Evolutionary conservation across 2,113 vertebrate genomes (phyloP), one percentile per base, ranked within the genome.

Genomic region (Pao palembangensis): DNA sequence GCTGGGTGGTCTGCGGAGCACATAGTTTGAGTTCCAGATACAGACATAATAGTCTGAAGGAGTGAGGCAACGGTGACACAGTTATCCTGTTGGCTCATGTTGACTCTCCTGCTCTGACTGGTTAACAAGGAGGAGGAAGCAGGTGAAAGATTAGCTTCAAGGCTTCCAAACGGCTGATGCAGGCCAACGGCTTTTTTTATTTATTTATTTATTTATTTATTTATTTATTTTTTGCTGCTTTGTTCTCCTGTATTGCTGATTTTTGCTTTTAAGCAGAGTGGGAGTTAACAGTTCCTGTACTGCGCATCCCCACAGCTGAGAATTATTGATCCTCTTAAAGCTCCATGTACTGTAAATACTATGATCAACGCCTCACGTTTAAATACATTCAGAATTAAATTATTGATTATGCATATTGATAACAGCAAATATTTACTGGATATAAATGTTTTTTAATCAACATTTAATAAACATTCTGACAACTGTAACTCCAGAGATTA

Each of bases 1-100:
- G 82, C 59, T 74, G 76, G 71, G 73, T 67, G 70, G 75, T 67
- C 70, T 84, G 73, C 75, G 75, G 73, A 74, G 61, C 65, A 38
- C 77, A 16, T 75, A 51, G 57, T 72, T 73, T 52, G 75, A 79
- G 80, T 61, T 80, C 64, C 88, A 90, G 89, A 90, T 89, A 85
- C 87, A 81, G 73, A 87, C 85, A 90, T 90, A 89, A 90, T 61
- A 31, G 69, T 65, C 61, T 3, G 58, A 2, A 68, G 28, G 12
- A 83, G 75, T 59, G 44, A 78, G 79, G 75, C 80, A 85, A 88
- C 85, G 70, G 80, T 79, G 80, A 80, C 84, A 86, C 67, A 64
- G 63, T 89, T 61, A 90, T 88, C 82, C 83, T 48, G 75, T 6
- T 81, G 89, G 86, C 87, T 88, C 90, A 83, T 81, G 85, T 90